Evolutionary conservation across 2,113 vertebrate genomes (phyloP).

Genomic region (Pardalotus punctatus): DNA sequence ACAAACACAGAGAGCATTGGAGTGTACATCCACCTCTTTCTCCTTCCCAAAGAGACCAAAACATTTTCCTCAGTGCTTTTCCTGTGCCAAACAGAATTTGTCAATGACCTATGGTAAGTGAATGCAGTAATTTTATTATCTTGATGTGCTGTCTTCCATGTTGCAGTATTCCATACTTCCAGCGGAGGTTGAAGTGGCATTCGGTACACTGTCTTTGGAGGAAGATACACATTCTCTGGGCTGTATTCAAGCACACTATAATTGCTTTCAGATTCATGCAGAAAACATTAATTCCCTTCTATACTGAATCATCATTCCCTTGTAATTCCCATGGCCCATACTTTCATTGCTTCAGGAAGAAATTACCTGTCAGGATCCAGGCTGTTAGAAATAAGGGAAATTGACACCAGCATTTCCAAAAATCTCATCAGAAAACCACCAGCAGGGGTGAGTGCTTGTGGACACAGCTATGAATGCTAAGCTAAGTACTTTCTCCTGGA

Average conservation of each 20-base stretch:
- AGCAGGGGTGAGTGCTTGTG: neutral
- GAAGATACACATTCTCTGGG: neutral
- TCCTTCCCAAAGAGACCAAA: neutral
- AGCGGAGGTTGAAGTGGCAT: neutral
- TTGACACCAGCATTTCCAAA: neutral
- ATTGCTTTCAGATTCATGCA: neutral
- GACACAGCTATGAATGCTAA: neutral
- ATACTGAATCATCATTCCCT: neutral
- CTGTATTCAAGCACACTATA: neutral
- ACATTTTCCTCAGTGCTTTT: neutral
- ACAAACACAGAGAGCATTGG: neutral
- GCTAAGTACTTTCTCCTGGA: neutral
- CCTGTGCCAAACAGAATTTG: neutral
- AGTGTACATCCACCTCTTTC: neutral
- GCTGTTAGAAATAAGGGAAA: neutral
- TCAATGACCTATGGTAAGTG: neutral
- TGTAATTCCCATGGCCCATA: neutral
- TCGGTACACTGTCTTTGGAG: neutral
- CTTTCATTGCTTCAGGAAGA: neutral
- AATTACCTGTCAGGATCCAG: neutral
- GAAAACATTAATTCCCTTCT: neutral
- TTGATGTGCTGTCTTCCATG: neutral
- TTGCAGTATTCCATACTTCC: neutral
- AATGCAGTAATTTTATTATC: neutral
- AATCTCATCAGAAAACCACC: neutral